Percentiles rank a stretch among this genome's conserved stretches.
These are phyloP conservation scores for Hemichromis elongatus DNA, from an alignment of 2,113 vertebrate species.

Conservation along the genomic window DNA sequence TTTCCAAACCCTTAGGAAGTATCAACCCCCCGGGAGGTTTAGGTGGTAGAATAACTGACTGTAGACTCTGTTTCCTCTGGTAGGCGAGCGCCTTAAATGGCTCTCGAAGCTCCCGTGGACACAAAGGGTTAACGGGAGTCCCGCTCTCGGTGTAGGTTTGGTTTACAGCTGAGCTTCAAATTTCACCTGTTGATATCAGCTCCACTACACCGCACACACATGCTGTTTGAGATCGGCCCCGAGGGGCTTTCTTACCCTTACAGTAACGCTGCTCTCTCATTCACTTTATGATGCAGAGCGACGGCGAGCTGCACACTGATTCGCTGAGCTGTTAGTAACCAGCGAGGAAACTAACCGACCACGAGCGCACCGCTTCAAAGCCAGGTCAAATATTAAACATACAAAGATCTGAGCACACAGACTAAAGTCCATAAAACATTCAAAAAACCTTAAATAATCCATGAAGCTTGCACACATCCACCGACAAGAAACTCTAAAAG, in stretches of 20 bases:
- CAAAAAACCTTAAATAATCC: not conserved
- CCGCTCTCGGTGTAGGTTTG: not conserved
- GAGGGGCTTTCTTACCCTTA: rapidly evolving
- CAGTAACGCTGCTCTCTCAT: not conserved
- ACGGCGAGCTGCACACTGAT: not conserved
- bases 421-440: not conserved
- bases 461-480: not conserved
- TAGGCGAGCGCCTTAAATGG: not conserved
- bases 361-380: not conserved
- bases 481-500: not conserved
- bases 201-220: not conserved
- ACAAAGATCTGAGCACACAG: not conserved
- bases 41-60: not conserved
- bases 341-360: not conserved
- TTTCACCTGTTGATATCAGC: not conserved
- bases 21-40: not conserved
- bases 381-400: not conserved
- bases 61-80: not conserved
- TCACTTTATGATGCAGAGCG: not conserved
- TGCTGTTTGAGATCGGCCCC: not conserved
- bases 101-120: not conserved
- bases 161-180: not conserved
- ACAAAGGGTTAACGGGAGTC: not conserved
- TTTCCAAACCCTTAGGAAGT: not conserved
- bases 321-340: not conserved